Evolutionary conservation across 1,140 invertebrate species (phyloP), one percentile per base, ranked within the genome.

Genomic region (Camponotus floridanus): DNA sequence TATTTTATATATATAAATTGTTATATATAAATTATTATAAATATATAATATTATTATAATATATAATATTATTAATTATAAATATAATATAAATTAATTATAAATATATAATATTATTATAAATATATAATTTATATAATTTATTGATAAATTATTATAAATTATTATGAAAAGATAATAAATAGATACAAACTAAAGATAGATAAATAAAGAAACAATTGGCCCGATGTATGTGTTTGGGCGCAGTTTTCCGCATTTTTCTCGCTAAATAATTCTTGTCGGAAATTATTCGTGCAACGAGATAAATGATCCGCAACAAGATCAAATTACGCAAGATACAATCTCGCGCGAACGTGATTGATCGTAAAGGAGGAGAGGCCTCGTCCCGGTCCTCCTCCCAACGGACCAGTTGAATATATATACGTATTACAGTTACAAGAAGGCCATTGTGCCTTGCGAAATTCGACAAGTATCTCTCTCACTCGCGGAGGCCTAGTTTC

Each of bases 361-460:
- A 67, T 18, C 11, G 26, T n/a, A 18, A 8, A 33, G 26, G 39
- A 76, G 9, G 45, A 55, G 15, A 55, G 15, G 11, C 18, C 51
- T n/a, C 5, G 7, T 8, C 5, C n/a, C n/a, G 42, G n/a, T 51
- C 36, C 65, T 21, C n/a, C 21, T 45, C 42, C 67, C 39, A n/a
- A 9, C 13, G 15, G 33, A 67, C 31, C 62, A 55, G 33, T 51
- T 55, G 5, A 13, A 68, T 55, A 26, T 15, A 48, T 3, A 15
- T 48, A 51, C 15, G 13, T 51, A 55, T 26, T 55, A 33, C 18
- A 15, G 45, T 55, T 68, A 68, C 64, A 80, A 80, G 76, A 67
- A 55, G 76, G 5, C 76, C 62, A 68, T 80, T 80, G 76, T 81
- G 85, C 39, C 59, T 79, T 74, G 62, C 68, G 70, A 85, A 71